Conservation (phyloP, 2,113 vertebrate species). For the Chloebia gouldiae region DNA sequence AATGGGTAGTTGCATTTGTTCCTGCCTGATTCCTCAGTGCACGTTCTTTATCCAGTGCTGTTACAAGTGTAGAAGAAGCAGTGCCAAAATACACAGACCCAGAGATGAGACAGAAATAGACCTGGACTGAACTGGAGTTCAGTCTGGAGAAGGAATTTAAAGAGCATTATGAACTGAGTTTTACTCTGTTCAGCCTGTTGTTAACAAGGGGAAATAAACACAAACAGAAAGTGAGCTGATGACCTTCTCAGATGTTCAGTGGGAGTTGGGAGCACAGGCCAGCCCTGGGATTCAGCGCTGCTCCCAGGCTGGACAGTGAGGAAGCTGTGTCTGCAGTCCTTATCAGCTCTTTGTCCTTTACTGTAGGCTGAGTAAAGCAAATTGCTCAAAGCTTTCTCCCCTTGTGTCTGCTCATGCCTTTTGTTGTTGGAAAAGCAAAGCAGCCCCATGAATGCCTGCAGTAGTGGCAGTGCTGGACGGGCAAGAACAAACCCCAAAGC, state of each 20-base stretch:
- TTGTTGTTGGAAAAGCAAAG: background rate
- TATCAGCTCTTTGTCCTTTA: background rate
- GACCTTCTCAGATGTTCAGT: background rate
- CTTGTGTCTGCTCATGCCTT: background rate
- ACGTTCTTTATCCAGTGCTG: background rate
- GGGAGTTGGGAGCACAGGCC: background rate
- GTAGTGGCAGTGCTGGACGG: background rate
- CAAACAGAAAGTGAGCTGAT: background rate
- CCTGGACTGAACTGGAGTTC: slow-evolving; percentile 13
- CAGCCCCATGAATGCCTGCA: background rate
- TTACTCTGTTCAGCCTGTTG: background rate
- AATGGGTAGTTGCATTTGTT: background rate
- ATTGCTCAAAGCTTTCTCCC: background rate
- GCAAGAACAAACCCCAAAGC: background rate
- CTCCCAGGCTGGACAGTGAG: background rate
- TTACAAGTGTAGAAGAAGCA: background rate
- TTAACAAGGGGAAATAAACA: slow-evolving; percentile 53
- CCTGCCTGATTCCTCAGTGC: background rate
- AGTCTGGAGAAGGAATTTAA: slow-evolving; percentile 34
- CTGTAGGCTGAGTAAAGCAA: background rate
- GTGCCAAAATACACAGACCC: slow-evolving; percentile 25
- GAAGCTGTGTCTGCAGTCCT: background rate
- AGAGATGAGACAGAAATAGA: slow-evolving; percentile 47
- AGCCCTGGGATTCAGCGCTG: background rate
- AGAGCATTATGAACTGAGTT: background rate